These are phyloP conservation scores for Acanthurus tractus DNA, from an alignment of 2,797 vertebrate genomes.

Conservation along the genomic window DNA sequence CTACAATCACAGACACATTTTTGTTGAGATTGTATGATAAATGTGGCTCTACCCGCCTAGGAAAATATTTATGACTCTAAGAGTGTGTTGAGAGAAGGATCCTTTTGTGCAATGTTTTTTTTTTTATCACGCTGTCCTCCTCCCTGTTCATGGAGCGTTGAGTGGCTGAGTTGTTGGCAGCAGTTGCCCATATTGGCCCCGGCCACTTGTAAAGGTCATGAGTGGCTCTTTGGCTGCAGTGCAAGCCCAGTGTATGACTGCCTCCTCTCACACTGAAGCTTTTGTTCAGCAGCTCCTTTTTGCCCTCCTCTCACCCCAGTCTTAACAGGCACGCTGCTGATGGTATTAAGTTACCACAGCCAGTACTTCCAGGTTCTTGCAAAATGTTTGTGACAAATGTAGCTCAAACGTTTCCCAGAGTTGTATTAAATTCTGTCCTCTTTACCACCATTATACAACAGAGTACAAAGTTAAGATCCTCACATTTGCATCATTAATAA, in stretches of 20 bases:
- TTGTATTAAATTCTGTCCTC: not conserved
- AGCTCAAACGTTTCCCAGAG: not conserved
- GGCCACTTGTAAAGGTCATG: conserved; percentile 77
- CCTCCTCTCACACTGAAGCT: conserved; percentile 66
- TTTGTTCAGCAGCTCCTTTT: conserved; percentile 69
- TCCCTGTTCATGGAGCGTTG: conserved; percentile 10
- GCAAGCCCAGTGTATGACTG: conserved; percentile 53
- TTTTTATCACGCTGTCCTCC: conserved; percentile 33
- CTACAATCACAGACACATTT: conserved; percentile 38
- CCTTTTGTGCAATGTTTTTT: conserved; percentile 61
- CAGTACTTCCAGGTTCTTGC: not conserved
- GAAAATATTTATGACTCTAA: conserved; percentile 66
- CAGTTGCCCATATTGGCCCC: conserved; percentile 34
- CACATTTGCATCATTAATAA: not conserved
- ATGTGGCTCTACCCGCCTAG: conserved; percentile 53
- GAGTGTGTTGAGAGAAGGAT: conserved; percentile 49
- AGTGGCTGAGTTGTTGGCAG: conserved; percentile 56
- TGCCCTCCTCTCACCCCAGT: conserved; percentile 31
- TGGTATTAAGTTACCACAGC: conserved; percentile 36
- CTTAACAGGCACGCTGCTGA: conserved; percentile 24
- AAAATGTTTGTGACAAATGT: not conserved
- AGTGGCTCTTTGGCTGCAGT: conserved; percentile 53
- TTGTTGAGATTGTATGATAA: conserved; percentile 46
- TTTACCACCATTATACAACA: no score
- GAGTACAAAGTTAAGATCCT: not conserved